A percentile compares a stretch with the other conserved stretches of the same genome.
Conservation (phyloP, 1,140 invertebrate species). For the Drosophila pandora region DNA sequence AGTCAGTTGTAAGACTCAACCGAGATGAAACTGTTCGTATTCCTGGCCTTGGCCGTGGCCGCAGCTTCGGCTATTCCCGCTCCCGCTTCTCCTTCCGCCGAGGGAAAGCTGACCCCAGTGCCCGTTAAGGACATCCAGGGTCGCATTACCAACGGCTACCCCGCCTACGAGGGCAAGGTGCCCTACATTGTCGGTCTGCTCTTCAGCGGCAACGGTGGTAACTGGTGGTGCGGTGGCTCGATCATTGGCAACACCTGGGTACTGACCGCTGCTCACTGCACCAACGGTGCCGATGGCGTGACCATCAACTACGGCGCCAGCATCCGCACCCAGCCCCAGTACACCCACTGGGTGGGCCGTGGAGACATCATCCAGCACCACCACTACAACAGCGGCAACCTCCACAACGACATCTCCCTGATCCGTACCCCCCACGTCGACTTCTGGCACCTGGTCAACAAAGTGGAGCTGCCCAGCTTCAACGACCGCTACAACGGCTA, state of each 20-base stretch:
- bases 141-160: conserved; percentile 68
- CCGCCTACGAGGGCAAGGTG: conserved; percentile 21
- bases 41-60: conserved; percentile 36
- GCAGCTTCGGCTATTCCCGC: conserved; percentile 8
- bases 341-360: conserved; percentile 22
- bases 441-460: conserved; percentile 33
- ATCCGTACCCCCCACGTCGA: conserved; percentile 33
- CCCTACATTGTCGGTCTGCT: conserved; percentile 21
- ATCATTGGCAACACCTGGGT: conserved; percentile 31
- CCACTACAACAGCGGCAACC: conserved; percentile 40
- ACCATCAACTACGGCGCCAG: conserved; percentile 37
- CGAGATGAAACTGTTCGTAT: conserved; percentile 39
- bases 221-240: conserved; percentile 28
- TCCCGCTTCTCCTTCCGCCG: conserved; percentile 2
- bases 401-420: conserved; percentile 39
- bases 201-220: conserved; percentile 13
- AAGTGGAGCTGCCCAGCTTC: conserved; percentile 25
- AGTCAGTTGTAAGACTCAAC: conserved; percentile 14
- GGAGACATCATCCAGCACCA: conserved; percentile 33
- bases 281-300: conserved; percentile 16
- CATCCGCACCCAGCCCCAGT: conserved; percentile 32
- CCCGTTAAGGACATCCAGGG: conserved; percentile 54
- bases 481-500: conserved; percentile 30
- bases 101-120: conserved; percentile 18
- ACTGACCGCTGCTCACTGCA: conserved; percentile 31